Percentiles rank a stretch among this genome's conserved stretches.
These are phyloP conservation scores for Sphenodon punctatus DNA, from an alignment of 2,797 vertebrate genomes.

Conservation along the genomic window DNA sequence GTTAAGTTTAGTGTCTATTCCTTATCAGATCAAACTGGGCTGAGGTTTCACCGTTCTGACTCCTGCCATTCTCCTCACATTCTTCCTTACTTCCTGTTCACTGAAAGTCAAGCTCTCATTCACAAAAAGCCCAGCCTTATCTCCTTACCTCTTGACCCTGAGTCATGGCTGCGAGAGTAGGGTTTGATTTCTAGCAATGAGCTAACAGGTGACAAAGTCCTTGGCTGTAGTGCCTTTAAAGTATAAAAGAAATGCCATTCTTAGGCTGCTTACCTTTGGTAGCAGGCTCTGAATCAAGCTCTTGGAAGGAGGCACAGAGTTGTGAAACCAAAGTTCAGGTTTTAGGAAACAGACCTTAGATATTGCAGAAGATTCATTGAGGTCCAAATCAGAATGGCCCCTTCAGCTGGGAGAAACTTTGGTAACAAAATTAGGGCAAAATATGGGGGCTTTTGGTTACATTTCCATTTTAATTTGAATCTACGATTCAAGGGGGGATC, in stretches of 20 bases:
- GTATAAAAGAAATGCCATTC: not conserved
- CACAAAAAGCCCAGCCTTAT: constrained; percentile 88
- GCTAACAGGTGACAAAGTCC: constrained; percentile 70
- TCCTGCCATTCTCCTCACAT: constrained; percentile 80
- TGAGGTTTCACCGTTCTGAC: constrained; percentile 84
- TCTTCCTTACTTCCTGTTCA: constrained; percentile 86
- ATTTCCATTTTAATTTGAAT: accelerated
- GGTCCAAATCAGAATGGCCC: not conserved
- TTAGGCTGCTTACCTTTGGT: accelerated
- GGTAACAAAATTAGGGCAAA: not conserved
- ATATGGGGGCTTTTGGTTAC: accelerated
- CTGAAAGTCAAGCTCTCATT: constrained; percentile 88
- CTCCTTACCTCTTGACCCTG: constrained; percentile 84
- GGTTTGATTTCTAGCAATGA: constrained; percentile 56
- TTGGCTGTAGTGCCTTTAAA: not conserved
- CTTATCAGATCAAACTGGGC: constrained; percentile 87
- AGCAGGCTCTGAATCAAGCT: accelerated
- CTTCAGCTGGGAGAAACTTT: accelerated
- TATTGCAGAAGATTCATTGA: accelerated
- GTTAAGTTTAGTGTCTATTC: constrained; percentile 38
- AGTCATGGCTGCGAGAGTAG: constrained; percentile 45
- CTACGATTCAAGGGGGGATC: not conserved
- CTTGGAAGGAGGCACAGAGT: no score
- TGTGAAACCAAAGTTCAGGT: not conserved
- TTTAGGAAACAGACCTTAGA: not conserved